Conservation (phyloP, 2,113 vertebrate species). For the Stictonetta naevosa region DNA sequence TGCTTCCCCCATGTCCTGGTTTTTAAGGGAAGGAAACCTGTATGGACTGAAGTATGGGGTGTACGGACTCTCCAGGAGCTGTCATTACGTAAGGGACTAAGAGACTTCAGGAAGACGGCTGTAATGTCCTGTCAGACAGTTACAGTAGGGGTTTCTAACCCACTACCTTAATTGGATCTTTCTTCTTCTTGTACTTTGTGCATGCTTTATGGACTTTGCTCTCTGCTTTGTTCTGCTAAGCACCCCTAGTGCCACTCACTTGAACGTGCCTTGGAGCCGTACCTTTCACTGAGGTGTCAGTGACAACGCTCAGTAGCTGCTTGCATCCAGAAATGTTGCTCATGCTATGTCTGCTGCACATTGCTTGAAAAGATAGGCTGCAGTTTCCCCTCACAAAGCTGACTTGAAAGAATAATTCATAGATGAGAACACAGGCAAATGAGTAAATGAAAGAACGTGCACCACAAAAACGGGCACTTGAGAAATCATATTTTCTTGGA, state of each 20-base stretch:
- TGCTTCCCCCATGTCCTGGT: neutral
- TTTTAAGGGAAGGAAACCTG: neutral
- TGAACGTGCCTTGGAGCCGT: neutral
- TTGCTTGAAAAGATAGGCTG: neutral
- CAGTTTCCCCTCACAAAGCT: neutral
- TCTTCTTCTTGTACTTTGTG: neutral
- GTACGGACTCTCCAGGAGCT: neutral
- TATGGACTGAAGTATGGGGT: neutral
- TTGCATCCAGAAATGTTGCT: neutral
- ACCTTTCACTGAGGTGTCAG: neutral
- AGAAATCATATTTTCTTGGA: neutral
- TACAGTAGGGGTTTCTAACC: neutral
- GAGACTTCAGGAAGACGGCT: neutral
- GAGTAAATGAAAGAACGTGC: neutral
- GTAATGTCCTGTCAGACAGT: neutral
- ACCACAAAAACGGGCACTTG: neutral
- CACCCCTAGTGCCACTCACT: neutral
- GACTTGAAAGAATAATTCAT: neutral
- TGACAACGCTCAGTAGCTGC: neutral
- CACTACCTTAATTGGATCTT: neutral
- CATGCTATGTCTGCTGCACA: fast-evolving
- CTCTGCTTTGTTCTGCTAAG: neutral
- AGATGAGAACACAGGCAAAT: neutral
- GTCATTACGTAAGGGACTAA: neutral
- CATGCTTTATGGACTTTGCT: neutral